These are phyloP conservation scores for Smittia aterrima DNA, from an alignment of 2,888 invertebrate genomes.

Conservation along the genomic window DNA sequence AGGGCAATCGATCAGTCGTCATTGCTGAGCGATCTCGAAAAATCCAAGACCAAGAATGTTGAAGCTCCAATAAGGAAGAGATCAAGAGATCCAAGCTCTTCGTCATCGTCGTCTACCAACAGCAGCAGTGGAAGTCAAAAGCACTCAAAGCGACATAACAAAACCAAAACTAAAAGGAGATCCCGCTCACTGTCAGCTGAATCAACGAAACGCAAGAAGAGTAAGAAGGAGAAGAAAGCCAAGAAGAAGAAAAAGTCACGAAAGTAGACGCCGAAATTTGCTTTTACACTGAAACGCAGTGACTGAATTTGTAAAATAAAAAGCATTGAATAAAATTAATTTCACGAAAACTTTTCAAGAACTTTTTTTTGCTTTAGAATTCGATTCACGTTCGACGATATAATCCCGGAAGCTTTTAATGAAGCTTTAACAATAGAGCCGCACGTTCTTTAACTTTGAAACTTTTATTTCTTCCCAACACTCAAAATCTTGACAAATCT, in stretches of 20 bases:
- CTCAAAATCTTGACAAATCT: no score
- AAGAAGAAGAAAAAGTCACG: constrained; percentile 23
- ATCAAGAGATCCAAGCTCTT: not conserved
- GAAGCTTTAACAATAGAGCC: not conserved
- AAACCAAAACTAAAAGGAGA: not conserved
- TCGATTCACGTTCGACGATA: not conserved
- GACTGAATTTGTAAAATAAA: constrained; percentile 7
- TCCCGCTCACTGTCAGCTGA: not conserved
- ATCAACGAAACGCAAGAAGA: constrained; percentile 16
- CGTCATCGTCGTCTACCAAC: not conserved
- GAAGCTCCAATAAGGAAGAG: not conserved
- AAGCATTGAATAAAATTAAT: not conserved
- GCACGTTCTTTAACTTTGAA: no score
- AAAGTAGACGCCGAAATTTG: not conserved
- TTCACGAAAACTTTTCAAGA: not conserved
- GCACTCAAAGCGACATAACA: constrained; percentile 9
- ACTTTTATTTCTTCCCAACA: not conserved
- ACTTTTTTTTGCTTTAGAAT: not conserved
- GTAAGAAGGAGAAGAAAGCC: constrained; percentile 20
- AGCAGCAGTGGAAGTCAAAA: not conserved
- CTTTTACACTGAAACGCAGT: not conserved
- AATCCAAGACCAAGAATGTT: not conserved
- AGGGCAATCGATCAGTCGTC: not conserved
- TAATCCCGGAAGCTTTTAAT: not conserved
- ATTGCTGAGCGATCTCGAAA: not conserved